These are phyloP conservation scores for Crotalus helleri DNA, from an alignment of 2,113 vertebrate genomes.

Conservation along the genomic window DNA sequence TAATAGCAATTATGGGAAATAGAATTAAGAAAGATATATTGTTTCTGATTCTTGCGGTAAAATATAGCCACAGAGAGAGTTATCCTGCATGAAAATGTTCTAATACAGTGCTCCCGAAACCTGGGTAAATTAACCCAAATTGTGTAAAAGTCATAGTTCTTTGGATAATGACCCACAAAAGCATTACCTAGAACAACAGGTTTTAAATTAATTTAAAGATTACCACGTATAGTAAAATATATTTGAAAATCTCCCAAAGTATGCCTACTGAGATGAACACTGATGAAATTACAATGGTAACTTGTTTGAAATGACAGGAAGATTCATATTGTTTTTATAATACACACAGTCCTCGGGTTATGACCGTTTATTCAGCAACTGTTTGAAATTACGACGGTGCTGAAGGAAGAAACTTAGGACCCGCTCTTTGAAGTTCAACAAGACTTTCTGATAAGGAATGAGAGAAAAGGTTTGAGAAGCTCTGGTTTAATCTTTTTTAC, in stretches of 20 bases:
- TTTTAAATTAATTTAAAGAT: not conserved
- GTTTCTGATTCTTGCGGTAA: not conserved
- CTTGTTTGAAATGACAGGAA: not conserved
- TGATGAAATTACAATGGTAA: not conserved
- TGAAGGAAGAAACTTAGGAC: not conserved
- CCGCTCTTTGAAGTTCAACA: not conserved
- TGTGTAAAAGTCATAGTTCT: not conserved
- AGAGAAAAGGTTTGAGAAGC: too few species aligned
- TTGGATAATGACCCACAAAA: not conserved
- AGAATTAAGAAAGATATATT: not conserved
- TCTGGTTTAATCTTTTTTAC: too few species aligned
- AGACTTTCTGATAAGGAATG: not conserved
- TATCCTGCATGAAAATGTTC: not conserved
- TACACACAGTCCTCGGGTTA: not conserved
- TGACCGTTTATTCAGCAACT: not conserved
- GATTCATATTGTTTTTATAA: not conserved
- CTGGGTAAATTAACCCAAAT: not conserved
- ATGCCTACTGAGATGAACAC: not conserved
- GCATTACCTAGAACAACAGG: not conserved
- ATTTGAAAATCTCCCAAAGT: not conserved
- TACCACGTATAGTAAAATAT: not conserved
- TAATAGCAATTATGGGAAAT: not conserved
- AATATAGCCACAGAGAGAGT: not conserved
- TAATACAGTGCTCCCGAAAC: not conserved
- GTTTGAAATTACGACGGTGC: not conserved